Evolutionary conservation across 2,113 vertebrate genomes (phyloP).

Genomic region (Paratilapia polleni): DNA sequence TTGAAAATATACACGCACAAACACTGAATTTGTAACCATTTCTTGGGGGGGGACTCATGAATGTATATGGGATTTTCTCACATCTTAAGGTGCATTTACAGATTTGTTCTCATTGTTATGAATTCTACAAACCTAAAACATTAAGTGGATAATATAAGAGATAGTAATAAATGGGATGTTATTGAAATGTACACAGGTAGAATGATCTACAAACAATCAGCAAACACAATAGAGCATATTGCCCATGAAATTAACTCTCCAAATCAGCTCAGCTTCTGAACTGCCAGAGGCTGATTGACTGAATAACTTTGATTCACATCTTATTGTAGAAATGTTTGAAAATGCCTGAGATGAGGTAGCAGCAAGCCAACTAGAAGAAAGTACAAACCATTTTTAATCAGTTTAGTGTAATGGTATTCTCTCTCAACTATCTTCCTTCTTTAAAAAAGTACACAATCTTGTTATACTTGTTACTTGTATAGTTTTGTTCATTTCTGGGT

Average conservation of each 20-base stretch:
- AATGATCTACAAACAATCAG: background rate
- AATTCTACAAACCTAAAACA: background rate
- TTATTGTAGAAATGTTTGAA: background rate
- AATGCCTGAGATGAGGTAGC: background rate
- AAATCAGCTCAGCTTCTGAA: conserved; percentile 10
- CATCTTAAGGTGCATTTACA: background rate
- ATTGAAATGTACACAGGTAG: background rate
- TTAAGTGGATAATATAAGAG: background rate
- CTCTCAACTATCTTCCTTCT: background rate
- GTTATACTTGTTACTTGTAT: background rate
- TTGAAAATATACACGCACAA: background rate
- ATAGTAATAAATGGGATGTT: background rate
- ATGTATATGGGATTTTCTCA: too few species aligned
- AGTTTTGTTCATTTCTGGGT: background rate
- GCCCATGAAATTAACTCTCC: conserved; percentile 34
- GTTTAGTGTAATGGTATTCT: background rate
- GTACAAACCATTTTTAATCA: background rate
- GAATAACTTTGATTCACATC: conserved; percentile 11
- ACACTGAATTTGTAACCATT: background rate
- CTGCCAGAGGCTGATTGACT: background rate
- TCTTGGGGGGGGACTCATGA: too few species aligned
- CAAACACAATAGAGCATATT: background rate
- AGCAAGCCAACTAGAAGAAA: background rate
- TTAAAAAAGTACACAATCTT: background rate
- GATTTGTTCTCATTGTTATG: background rate